Base-by-base conservation (phyloP, 2,797 vertebrate genomes). In the Cacajao melanocephalus region DNA sequence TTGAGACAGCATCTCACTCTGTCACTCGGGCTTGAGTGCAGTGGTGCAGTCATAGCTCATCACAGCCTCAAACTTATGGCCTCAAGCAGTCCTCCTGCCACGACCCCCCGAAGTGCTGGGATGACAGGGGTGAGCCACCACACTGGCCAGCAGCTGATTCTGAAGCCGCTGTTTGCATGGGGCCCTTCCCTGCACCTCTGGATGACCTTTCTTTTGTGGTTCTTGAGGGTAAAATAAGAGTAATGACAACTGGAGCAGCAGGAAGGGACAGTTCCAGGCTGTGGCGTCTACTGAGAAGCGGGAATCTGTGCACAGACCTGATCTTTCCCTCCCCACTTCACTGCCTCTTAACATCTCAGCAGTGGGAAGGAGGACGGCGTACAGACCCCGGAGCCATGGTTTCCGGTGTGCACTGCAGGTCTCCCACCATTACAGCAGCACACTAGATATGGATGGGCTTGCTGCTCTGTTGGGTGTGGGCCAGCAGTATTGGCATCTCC, bases 361-460 rank as follows among this genome's bases (percentile, higher is more conserved):
- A 1, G 14, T 1, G 4, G 26, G 10, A 33, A 15, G 11, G 4
- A 20, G 50, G 76, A 55, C 14, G 9, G 9, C 26, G 1, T 1
- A 0, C 24, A 36, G 14, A 24, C 39, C 24, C 52, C 52, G 1
- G 10, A n/a, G 20, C 30, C 41, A 0, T 1, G 24, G n/a, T 8
- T 24, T 41, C 28, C 2, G 20, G 4, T 3, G 12, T 33, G 9
- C 5, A 8, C 11, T 1, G 33, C 33, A 2, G 41, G 15, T 10
- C 19, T 44, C 3, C n/a, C 50, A 5, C 64, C 72, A 4, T 26
- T 70, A 28, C 14, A 4, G 72, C 52, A 39, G 61, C 17, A 1
- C 0, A 0, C 12, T 30, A 7, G 4, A 5, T 36, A 19, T 7
- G 0, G 10, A 15, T 13, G 41, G 55, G 20, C 64, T 46, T 5